Conservation (phyloP, 2,888 invertebrate genomes). For the Phlogophora meticulosa region DNA sequence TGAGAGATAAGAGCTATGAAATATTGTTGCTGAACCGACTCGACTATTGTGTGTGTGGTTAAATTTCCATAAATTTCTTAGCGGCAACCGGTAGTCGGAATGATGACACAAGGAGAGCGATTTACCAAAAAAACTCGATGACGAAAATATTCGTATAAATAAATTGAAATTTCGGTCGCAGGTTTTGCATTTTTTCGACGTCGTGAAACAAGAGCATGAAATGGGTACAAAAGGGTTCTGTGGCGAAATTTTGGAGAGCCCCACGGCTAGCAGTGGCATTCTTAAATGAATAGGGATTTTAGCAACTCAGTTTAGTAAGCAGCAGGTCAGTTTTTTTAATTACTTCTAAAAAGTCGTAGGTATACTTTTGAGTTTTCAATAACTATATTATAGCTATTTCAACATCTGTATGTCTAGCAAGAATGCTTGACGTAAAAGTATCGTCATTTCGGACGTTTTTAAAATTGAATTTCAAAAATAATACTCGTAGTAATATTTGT, state of each 20-base stretch:
- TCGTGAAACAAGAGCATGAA: conserved; percentile 4
- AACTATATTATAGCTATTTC: no score
- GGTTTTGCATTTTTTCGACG: conserved; percentile 26
- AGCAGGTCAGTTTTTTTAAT: no score
- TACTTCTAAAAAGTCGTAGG: no score
- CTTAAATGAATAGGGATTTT: neutral
- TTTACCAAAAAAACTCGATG: conserved; percentile 1
- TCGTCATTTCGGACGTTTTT: no score
- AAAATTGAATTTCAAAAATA: no score
- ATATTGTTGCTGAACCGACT: conserved; percentile 17
- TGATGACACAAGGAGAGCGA: conserved; percentile 12
- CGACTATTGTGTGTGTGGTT: conserved; percentile 2
- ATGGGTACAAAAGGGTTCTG: conserved; percentile 2
- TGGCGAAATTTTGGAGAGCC: neutral
- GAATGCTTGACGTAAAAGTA: no score
- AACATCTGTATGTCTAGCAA: no score
- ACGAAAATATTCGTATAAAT: conserved; percentile 33
- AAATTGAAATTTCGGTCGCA: conserved; percentile 24
- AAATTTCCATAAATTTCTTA: conserved; percentile 35
- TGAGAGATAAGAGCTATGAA: conserved; percentile 12
- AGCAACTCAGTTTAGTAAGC: no score
- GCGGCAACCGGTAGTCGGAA: conserved; percentile 2
- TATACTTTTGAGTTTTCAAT: no score
- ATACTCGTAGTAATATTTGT: no score
- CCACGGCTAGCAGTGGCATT: neutral